Percentiles rank a stretch among this genome's conserved stretches.
These are phyloP conservation scores for Pachyuromys duprasi DNA, from an alignment of 2,797 vertebrate genomes.

Conservation along the genomic window DNA sequence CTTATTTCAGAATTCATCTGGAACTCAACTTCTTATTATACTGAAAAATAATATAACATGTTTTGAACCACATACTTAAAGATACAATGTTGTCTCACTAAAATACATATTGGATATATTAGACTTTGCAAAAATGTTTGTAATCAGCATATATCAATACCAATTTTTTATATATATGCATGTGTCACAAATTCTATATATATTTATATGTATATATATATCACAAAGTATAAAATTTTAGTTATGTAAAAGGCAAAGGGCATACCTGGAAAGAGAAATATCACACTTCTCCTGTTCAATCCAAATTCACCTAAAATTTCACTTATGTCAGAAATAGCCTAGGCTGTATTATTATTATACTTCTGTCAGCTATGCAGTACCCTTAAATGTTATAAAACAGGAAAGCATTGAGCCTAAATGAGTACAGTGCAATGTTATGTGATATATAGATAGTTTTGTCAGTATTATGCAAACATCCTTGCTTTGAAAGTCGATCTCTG, in stretches of 20 bases:
- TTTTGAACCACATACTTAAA: neutral
- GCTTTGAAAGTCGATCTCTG: conserved; percentile 55
- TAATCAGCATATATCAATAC: conserved; percentile 66
- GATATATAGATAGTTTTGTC: conserved; percentile 18
- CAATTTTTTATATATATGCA: neutral
- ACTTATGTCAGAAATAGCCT: neutral
- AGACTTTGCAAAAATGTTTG: neutral
- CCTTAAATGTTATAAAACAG: conserved; percentile 40
- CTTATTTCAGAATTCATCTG: neutral
- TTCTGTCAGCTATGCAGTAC: neutral
- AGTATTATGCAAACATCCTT: conserved; percentile 10
- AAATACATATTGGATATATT: neutral
- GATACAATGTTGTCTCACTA: neutral
- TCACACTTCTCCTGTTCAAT: neutral
- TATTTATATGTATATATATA: neutral
- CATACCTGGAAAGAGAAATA: neutral
- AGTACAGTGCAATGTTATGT: neutral
- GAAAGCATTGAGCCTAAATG: conserved; percentile 28
- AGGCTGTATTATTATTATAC: neutral
- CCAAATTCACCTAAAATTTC: neutral
- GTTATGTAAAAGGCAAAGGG: neutral
- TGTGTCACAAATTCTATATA: no score
- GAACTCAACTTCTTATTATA: neutral
- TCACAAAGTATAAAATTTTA: neutral
- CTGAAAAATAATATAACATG: neutral